Base-by-base conservation (phyloP, 1,140 invertebrate genomes). In the Papilio polyxenes region DNA sequence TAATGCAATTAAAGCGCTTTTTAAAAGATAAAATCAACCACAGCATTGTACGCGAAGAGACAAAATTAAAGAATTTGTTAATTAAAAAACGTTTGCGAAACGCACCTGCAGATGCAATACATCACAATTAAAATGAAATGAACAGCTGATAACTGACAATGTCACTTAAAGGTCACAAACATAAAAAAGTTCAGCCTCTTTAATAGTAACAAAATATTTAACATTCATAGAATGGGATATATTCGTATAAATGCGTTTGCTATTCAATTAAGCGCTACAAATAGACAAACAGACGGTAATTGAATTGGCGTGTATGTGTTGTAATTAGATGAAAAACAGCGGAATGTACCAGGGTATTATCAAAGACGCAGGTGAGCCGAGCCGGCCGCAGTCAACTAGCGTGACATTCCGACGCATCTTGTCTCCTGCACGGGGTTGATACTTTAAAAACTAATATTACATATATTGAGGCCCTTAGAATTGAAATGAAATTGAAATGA, bases 271-370 rank as follows among this genome's bases (percentile, higher is more conserved):
- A 31, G 20, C 20, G 48, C 75, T 53, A 53, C 49, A 53, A 31
- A 77, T 77, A 77, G 75, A 77, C 13, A 49, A 31, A 49, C 44
- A 40, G 44, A 20, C 48, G 7, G 44, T 77, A 77, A 77, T 77
- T 77, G 48, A 77, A 77, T 77, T 77, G 75, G 48, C 48, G 75
- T 49, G 75, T 53, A 77, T 53, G 49, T 49, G 20, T 53, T 75
- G 74, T 75, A 75, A 75, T 75, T 75, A 75, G 40, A 44, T 75
- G 74, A 77, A 77, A 77, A 77, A 77, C 48, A 15, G 75, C 11
- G 75, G 44, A 77, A 77, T 77, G 44, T 48, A 23, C 44, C 2
- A 77, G 49, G 49, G 75, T 77, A 77, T 77, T 49, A 77, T 77
- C 75, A 77, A 77, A 77, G 75, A 49, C n/a, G 48, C 75, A 77